Evolutionary conservation across 2,797 vertebrate genomes (phyloP).

Genomic region (Epinephelus malabaricus): DNA sequence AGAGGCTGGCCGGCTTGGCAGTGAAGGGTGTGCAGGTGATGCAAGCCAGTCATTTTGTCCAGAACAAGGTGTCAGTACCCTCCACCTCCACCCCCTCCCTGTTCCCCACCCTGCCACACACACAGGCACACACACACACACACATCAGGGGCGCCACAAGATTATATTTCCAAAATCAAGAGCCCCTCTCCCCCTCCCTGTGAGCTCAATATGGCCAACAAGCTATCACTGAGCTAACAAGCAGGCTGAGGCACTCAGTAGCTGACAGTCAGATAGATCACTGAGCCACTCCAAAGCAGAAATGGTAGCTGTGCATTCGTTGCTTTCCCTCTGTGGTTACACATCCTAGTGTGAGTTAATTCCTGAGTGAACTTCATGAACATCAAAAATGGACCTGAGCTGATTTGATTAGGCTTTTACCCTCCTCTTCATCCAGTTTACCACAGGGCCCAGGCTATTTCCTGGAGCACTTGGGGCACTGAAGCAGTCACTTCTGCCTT

Average conservation of each 20-base stretch:
- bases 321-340: background rate
- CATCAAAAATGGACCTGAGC: background rate
- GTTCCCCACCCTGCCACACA: background rate
- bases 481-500: background rate
- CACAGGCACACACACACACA: constrained; percentile 4
- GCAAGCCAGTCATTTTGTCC: constrained; percentile 65
- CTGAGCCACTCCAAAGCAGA: background rate
- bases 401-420: background rate
- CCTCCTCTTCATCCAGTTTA: background rate
- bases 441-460: background rate
- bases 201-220: constrained; percentile 52
- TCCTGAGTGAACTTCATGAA: background rate
- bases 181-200: background rate
- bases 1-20: constrained; percentile 56
- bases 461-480: constrained; percentile 1
- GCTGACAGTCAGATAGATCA: constrained; percentile 38
- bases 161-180: constrained; percentile 71
- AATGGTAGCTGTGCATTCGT: background rate
- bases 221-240: constrained; percentile 59
- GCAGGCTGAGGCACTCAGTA: constrained; percentile 16
- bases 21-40: constrained; percentile 46
- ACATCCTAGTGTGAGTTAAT: background rate
- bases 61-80: constrained; percentile 74
- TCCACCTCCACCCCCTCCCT: background rate
- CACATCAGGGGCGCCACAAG: constrained; percentile 45